These are phyloP conservation scores for Platyrinchus mystaceus DNA, from an alignment of 2,797 vertebrate species.

Conservation along the genomic window DNA sequence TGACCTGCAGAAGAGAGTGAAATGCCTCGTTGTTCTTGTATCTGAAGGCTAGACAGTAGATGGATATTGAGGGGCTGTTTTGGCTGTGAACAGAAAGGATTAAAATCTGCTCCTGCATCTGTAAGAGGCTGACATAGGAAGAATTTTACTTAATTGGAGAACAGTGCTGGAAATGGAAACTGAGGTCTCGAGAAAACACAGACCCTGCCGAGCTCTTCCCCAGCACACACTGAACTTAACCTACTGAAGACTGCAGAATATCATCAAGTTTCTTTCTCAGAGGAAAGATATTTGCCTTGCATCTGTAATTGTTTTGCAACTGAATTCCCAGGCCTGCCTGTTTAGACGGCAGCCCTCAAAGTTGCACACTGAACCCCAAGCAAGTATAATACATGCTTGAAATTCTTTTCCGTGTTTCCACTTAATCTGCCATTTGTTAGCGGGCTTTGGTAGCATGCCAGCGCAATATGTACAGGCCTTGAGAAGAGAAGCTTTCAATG, in stretches of 20 bases:
- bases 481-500: conserved; percentile 25
- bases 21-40: background rate
- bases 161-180: background rate
- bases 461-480: background rate
- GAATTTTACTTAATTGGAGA: background rate
- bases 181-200: background rate
- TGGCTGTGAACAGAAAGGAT: background rate
- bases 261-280: background rate
- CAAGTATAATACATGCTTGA: conserved; percentile 65
- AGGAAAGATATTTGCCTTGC: conserved; percentile 26
- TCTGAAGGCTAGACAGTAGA: background rate
- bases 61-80: background rate
- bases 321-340: conserved; percentile 46
- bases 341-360: background rate
- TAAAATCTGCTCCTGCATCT: background rate
- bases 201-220: background rate
- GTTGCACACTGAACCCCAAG: conserved; percentile 2
- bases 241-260: background rate
- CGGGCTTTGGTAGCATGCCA: conserved; percentile 42
- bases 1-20: background rate
- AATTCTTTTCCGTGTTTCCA: conserved; percentile 66
- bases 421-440: conserved; percentile 71
- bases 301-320: conserved; percentile 17
- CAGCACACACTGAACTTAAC: background rate
- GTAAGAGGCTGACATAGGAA: background rate